phyloP scores from a whole-genome alignment of 1,140 invertebrate genomes.

The Papilio glaucus region DNA sequence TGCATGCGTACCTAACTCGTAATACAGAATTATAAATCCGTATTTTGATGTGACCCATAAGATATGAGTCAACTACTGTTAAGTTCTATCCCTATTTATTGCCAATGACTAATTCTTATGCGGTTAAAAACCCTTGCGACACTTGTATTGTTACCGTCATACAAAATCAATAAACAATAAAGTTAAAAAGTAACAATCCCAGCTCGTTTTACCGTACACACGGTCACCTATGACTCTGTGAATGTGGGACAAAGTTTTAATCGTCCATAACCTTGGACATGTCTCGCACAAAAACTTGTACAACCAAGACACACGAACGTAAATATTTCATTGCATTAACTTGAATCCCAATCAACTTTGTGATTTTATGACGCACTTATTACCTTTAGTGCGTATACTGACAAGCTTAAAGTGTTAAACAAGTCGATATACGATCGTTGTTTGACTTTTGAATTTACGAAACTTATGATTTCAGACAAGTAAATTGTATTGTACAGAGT shows the following conservation, averaged over 20 bases:
- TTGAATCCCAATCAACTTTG: background rate
- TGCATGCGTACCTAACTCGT: too few relatives aligned
- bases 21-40: too few relatives aligned
- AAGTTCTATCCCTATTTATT: too few relatives aligned
- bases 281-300: conserved; percentile 21
- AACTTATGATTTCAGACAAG: background rate
- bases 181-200: conserved; percentile 6
- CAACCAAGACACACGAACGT: background rate
- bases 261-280: conserved; percentile 20
- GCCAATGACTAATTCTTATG: background rate
- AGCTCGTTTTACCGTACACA: background rate
- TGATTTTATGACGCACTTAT: conserved; percentile 20
- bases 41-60: too few relatives aligned
- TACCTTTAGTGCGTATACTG: conserved; percentile 3
- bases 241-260: conserved; percentile 21
- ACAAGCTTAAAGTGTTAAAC: conserved; percentile 10
- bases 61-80: too few relatives aligned
- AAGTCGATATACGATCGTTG: background rate
- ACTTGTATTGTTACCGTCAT: background rate
- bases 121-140: background rate
- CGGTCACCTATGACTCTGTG: conserved; percentile 22
- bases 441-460: background rate
- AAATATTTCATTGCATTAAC: conserved; percentile 7
- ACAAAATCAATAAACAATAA: conserved; percentile 1
- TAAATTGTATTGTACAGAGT: too few relatives aligned